Evolutionary conservation across 2,888 invertebrate species (phyloP), one percentile per base, ranked within the genome.

Genomic region (Mimumesa dahlbomi): DNA sequence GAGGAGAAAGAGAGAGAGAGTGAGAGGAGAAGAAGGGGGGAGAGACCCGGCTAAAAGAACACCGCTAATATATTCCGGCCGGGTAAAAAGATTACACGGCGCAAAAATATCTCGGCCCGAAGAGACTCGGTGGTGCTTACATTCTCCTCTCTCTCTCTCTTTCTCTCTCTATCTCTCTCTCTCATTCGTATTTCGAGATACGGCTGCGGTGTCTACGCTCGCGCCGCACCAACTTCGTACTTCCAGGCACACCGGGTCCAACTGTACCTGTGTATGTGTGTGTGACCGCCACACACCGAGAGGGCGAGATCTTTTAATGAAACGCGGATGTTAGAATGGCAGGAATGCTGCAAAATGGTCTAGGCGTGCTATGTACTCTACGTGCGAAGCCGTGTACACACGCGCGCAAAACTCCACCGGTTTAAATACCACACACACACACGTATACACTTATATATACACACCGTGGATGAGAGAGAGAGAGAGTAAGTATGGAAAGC

Each of bases 271-370:
- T 14, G 45, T 25, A 14, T 40, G 54, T 36, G 58, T 31, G 21
- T 11, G 62, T 43, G 21, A 29, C 38, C 31, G 31, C 46, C 34
- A 34, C 11, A 34, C 34, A 34, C 1, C 1, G 34, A 34, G 34
- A 43, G 3, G 68, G 72, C 63, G 68, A 69, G 82, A 72, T 82
- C 79, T 82, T 86, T 86, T 87, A 87, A 87, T 87, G 87, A 87
- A 87, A 87, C 81, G 83, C 82, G 85, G 79, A 84, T 81, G 83
- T 85, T 83, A 84, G 86, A 86, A 85, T 82, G 86, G 80, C 81
- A 84, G 82, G 86, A 85, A 87, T 87, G 85, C 85, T 81, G 82
- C 82, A 82, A 83, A 86, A 86, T 84, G 84, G 83, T 82, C 81
- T 78, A 71, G 75, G 71, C 83, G 81, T 84, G 77, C 74, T 78